A percentile compares a stretch with the other conserved stretches of the same genome.
phyloP scores from a whole-genome alignment of 2,888 invertebrate genomes.

The Parnassius orleans region DNA sequence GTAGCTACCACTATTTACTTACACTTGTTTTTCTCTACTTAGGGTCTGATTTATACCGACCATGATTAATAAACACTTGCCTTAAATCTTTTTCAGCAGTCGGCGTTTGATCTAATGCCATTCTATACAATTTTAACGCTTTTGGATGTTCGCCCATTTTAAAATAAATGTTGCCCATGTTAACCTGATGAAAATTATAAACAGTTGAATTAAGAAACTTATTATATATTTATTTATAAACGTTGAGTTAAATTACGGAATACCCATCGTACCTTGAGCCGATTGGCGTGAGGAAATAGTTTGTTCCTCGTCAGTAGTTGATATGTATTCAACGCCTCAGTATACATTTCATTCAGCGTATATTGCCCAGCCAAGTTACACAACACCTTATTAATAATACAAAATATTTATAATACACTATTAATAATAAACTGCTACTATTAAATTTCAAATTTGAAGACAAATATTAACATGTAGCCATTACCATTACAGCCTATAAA shows the following conservation, averaged over 20 bases:
- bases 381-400: slow-evolving; percentile 84
- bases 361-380: slow-evolving; percentile 98
- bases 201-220: not conserved
- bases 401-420: no score
- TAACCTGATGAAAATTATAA: slow-evolving; percentile 64
- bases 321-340: slow-evolving; percentile 97
- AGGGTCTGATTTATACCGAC: no score
- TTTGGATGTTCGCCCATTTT: slow-evolving; percentile 96
- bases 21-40: no score
- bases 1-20: no score
- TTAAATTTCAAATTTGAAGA: no score
- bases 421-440: no score
- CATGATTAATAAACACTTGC: slow-evolving; percentile 53
- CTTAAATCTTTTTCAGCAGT: slow-evolving; percentile 95
- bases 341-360: slow-evolving; percentile 95
- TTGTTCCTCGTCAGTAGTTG: slow-evolving; percentile 96
- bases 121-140: slow-evolving; percentile 98
- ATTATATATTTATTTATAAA: not conserved
- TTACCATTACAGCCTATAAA: no score
- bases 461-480: no score
- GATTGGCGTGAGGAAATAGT: slow-evolving; percentile 95
- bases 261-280: slow-evolving; percentile 86
- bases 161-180: slow-evolving; percentile 99
- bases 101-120: slow-evolving; percentile 98
- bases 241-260: not conserved